These are phyloP conservation scores for Myopa tessellatipennis DNA, from an alignment of 2,888 invertebrate species.

Conservation along the genomic window DNA sequence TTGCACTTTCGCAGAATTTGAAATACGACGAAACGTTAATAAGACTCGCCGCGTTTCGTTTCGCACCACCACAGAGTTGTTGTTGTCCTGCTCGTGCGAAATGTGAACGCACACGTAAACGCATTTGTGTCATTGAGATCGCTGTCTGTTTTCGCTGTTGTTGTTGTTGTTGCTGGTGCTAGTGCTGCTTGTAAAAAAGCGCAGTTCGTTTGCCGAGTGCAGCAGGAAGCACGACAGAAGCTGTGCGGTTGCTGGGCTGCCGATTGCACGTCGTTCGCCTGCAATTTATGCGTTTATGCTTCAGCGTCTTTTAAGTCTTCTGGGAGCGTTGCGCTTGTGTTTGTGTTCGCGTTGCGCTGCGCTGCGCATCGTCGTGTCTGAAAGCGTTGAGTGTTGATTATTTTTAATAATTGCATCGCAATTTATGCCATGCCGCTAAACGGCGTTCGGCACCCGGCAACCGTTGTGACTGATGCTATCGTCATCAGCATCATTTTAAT, in stretches of 20 bases:
- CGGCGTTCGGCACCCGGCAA: conserved; percentile 13
- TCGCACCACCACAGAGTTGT: not conserved
- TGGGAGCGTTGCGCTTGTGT: not conserved
- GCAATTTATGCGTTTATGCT: conserved; percentile 36
- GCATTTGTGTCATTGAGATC: conserved; percentile 3
- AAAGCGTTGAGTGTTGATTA: not conserved
- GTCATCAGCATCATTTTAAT: not conserved
- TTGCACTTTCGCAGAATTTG: not conserved
- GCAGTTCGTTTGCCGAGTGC: not conserved
- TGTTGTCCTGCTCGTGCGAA: not conserved
- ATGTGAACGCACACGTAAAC: not conserved
- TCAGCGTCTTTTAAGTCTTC: conserved; percentile 2
- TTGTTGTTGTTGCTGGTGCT: not conserved
- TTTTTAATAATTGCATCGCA: conserved; percentile 10
- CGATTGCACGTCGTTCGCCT: conserved; percentile 33
- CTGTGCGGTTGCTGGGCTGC: not conserved
- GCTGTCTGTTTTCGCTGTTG: not conserved
- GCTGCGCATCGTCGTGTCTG: not conserved
- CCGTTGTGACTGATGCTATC: conserved; percentile 51
- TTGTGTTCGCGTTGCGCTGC: not conserved
- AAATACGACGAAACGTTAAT: not conserved
- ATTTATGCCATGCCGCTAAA: conserved; percentile 7
- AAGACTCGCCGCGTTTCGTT: not conserved
- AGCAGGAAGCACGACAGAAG: not conserved
- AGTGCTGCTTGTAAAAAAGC: not conserved